Percentiles rank a stretch among this genome's conserved stretches.
Evolutionary conservation across 2,888 invertebrate species (phyloP).

Genomic region (Tiphia femorata): DNA sequence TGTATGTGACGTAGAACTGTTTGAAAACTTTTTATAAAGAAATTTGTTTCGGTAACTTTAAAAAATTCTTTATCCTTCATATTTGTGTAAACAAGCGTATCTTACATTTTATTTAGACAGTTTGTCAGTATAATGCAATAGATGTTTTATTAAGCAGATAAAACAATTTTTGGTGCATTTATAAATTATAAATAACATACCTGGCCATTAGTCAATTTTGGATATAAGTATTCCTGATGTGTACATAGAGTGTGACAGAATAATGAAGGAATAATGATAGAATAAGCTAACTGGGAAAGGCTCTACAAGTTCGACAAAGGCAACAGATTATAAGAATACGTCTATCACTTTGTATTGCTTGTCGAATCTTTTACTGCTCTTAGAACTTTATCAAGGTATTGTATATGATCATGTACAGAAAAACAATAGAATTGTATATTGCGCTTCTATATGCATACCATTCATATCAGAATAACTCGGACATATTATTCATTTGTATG

Average conservation of each 20-base stretch:
- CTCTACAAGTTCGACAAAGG: too few relatives aligned
- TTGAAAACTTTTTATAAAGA: too few relatives aligned
- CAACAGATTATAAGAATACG: background rate
- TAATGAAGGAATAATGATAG: too few relatives aligned
- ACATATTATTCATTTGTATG: too few relatives aligned
- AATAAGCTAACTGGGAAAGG: too few relatives aligned
- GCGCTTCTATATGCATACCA: too few relatives aligned
- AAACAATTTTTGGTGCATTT: background rate
- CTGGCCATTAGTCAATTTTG: too few relatives aligned
- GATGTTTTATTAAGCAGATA: background rate
- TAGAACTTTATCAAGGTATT: slow-evolving; percentile 10
- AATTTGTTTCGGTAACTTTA: slow-evolving; percentile 14
- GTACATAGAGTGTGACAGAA: too few relatives aligned
- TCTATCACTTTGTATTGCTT: background rate
- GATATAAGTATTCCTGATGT: too few relatives aligned
- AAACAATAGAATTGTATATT: slow-evolving; percentile 22
- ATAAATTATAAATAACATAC: too few relatives aligned
- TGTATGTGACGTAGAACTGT: too few relatives aligned
- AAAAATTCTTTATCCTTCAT: slow-evolving; percentile 14
- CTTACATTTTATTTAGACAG: background rate
- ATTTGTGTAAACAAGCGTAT: background rate
- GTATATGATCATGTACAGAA: slow-evolving; percentile 30
- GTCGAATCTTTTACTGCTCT: background rate
- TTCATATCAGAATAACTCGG: too few relatives aligned
- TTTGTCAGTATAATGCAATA: background rate